Evolutionary conservation across 2,888 invertebrate genomes (phyloP).

Genomic region (Hedychridium roseum): DNA sequence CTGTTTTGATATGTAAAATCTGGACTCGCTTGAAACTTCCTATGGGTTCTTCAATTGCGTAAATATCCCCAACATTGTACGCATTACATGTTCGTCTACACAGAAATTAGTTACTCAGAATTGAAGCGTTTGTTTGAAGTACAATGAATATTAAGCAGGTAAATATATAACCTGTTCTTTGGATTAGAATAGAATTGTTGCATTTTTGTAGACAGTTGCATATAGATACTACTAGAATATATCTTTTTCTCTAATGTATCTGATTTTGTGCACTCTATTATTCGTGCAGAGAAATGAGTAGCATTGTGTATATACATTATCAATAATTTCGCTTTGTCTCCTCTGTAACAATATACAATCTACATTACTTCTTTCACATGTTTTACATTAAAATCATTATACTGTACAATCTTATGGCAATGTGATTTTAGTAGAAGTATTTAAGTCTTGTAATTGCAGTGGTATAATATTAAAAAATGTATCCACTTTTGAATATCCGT

Average conservation of each 20-base stretch:
- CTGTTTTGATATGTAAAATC: conserved; percentile 64
- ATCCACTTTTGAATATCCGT: conserved; percentile 59
- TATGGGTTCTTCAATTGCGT: conserved; percentile 65
- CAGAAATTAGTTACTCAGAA: too few relatives aligned
- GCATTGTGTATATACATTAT: conserved; percentile 67
- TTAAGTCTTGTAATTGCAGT: background rate
- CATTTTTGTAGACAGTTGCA: conserved; percentile 36
- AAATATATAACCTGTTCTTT: conserved; percentile 52
- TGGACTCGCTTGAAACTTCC: conserved; percentile 68
- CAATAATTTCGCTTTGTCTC: conserved; percentile 47
- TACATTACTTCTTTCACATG: background rate
- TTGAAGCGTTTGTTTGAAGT: too few relatives aligned
- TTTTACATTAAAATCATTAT: background rate
- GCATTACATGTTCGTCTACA: conserved; percentile 32
- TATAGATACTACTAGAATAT: conserved; percentile 39
- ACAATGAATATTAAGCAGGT: too few relatives aligned
- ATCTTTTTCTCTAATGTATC: conserved; percentile 31
- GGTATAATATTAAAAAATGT: conserved; percentile 1
- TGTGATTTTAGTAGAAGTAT: background rate
- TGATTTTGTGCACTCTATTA: conserved; percentile 63
- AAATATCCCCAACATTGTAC: conserved; percentile 67
- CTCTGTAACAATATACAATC: conserved; percentile 33
- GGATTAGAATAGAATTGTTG: conserved; percentile 41
- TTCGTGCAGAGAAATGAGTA: conserved; percentile 70
- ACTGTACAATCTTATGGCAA: background rate